phyloP scores from a whole-genome alignment of 92 coral and sea anemone genomes.

The Epizoanthus stellaris region DNA sequence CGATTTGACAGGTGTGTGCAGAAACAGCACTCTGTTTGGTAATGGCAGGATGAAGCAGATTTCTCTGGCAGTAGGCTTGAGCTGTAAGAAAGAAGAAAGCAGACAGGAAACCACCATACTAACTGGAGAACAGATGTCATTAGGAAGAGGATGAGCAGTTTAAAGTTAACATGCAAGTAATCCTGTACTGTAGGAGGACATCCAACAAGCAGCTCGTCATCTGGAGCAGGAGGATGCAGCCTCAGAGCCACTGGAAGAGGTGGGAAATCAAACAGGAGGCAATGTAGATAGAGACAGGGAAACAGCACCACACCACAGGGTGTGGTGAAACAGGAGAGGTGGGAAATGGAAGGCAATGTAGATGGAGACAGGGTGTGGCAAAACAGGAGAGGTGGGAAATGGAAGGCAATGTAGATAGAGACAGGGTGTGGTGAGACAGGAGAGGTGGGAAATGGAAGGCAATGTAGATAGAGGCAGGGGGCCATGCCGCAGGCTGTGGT shows the following conservation, averaged over 20 bases:
- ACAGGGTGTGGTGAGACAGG: neutral
- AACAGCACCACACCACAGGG: neutral
- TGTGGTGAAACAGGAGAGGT: neutral
- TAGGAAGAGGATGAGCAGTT: neutral
- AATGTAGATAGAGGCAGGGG: neutral
- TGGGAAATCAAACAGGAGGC: neutral
- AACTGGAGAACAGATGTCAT: neutral
- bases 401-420: neutral
- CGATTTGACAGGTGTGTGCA: no score
- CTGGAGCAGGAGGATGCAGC: neutral
- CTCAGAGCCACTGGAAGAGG: neutral
- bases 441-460: neutral
- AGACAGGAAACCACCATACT: neutral
- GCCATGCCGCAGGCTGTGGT: no score
- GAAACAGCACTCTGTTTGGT: no score
- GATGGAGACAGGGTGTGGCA: neutral
- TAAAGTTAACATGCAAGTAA: neutral
- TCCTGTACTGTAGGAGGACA: constrained; percentile 8
- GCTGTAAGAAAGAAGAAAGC: no score
- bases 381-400: neutral
- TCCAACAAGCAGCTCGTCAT: neutral
- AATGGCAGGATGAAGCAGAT: no score
- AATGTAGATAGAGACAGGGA: neutral
- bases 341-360: neutral
- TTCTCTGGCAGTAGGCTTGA: no score